These are phyloP conservation scores for Rhipidura dahli DNA, from an alignment of 2,113 vertebrate species.

Conservation along the genomic window DNA sequence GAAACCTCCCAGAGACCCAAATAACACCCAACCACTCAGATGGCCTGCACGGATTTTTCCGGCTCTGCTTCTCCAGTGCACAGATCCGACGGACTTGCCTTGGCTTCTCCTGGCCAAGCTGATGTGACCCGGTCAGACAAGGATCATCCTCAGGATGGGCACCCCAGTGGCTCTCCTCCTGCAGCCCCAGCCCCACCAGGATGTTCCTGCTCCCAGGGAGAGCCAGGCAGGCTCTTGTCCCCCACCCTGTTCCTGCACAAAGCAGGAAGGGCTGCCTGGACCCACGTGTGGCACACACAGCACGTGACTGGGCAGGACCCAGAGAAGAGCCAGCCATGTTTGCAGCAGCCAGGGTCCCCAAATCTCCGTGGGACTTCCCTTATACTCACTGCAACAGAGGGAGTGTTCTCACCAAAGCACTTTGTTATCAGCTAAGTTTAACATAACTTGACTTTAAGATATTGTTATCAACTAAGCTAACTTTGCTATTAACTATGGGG, in stretches of 20 bases:
- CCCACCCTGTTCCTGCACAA: not conserved
- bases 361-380: accelerated
- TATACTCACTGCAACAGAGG: accelerated
- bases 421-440: not conserved
- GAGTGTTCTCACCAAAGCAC: not conserved
- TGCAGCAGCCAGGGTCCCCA: not conserved
- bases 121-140: accelerated
- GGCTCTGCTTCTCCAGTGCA: accelerated
- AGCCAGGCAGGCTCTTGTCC: not conserved
- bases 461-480: not conserved
- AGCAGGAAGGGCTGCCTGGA: not conserved
- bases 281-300: not conserved
- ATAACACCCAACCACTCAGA: not conserved
- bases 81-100: accelerated
- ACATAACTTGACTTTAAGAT: not conserved
- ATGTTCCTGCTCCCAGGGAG: not conserved
- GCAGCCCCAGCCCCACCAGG: accelerated
- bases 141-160: not conserved
- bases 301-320: not conserved
- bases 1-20: not conserved
- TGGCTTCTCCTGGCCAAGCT: accelerated
- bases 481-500: not conserved
- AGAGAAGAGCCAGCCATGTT: not conserved
- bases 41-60: not conserved
- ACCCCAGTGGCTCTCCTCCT: not conserved